Conservation (phyloP, 2,113 vertebrate species). For the Tupaia tana region DNA sequence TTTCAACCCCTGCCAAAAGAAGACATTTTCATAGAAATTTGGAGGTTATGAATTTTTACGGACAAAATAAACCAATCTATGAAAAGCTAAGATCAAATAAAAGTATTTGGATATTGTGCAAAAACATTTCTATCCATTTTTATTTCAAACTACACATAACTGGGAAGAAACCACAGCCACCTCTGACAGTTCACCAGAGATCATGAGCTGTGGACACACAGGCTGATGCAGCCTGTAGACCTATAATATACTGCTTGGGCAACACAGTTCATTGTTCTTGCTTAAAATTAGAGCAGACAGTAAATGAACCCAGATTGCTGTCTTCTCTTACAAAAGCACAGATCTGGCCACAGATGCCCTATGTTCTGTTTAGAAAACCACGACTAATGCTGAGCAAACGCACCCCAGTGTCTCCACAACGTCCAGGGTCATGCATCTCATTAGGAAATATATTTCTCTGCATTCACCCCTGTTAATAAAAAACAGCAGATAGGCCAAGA, state of each 20-base stretch:
- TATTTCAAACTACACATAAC: neutral
- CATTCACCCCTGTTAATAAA: neutral
- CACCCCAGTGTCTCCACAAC: neutral
- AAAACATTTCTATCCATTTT: neutral
- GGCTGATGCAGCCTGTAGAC: neutral
- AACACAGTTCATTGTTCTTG: neutral
- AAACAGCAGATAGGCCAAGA: neutral
- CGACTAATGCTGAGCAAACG: neutral
- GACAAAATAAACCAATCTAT: neutral
- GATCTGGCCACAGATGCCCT: neutral
- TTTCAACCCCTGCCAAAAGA: too few relatives aligned
- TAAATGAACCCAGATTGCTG: neutral
- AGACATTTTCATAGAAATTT: conserved; percentile 34
- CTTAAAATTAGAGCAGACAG: neutral
- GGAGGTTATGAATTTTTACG: neutral
- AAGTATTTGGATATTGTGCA: neutral
- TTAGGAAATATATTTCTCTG: neutral
- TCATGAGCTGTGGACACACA: neutral
- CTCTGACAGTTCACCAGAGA: neutral
- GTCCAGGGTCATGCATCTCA: neutral
- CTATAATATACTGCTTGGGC: neutral
- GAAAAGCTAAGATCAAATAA: conserved; percentile 8
- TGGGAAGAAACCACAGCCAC: neutral
- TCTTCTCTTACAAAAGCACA: neutral
- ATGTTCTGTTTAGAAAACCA: neutral